Conservation (phyloP, 2,113 vertebrate genomes). For the Caloenas nicobarica region DNA sequence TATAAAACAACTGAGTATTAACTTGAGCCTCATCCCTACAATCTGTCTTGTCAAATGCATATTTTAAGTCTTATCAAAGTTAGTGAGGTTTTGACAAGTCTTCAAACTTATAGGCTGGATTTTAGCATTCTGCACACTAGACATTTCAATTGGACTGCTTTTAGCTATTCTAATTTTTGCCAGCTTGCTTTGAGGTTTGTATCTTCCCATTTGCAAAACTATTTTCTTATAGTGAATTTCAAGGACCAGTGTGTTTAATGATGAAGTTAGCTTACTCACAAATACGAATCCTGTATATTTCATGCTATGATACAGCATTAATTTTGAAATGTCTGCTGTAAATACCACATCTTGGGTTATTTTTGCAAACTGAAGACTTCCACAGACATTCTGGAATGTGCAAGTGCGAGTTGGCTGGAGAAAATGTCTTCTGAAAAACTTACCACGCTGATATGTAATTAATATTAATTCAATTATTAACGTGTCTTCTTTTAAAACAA, state of each 20-base stretch:
- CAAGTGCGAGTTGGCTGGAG: neutral
- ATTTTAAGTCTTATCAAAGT: neutral
- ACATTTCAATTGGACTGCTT: neutral
- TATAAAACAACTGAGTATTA: conserved; percentile 16
- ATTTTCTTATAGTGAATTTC: neutral
- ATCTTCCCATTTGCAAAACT: neutral
- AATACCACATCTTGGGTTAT: neutral
- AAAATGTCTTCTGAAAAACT: neutral
- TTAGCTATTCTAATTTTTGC: neutral
- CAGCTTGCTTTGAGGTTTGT: neutral
- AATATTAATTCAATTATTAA: neutral
- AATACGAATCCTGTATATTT: neutral
- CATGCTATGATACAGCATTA: neutral
- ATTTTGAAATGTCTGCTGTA: neutral
- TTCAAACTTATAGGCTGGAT: neutral
- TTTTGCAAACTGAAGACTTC: neutral
- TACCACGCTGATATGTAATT: neutral
- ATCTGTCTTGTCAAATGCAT: neutral
- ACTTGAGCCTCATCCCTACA: neutral
- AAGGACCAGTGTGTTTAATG: neutral
- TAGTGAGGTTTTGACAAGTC: neutral
- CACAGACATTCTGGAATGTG: neutral
- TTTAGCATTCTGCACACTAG: neutral
- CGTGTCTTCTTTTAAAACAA: neutral
- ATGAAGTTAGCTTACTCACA: neutral